Base-by-base conservation (phyloP, 2,797 vertebrate genomes). In the Gephyroberyx darwinii region DNA sequence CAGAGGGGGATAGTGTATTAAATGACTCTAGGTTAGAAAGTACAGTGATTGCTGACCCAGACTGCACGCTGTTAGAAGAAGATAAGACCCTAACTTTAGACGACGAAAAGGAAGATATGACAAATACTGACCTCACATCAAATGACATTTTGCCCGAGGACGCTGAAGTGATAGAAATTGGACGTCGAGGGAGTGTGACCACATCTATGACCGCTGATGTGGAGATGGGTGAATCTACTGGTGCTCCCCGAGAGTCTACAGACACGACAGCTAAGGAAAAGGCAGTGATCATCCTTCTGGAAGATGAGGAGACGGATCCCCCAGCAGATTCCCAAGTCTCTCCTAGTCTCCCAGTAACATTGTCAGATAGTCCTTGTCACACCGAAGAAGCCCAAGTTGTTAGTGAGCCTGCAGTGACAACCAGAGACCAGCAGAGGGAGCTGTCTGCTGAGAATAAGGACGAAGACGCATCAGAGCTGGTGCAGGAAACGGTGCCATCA, bases 341-440 rank as follows among this genome's bases (percentile, higher is more conserved):
- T 30, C 31, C 26, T n/a, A 12, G 17, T 35, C n/a, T 43, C 0
- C 16, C 26, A 8, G 17, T 43, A 16, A 30, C 51, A 13, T 37
- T 41, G 7, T 51, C 64, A 37, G 63, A 64, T 30, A 10, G 37
- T 53, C 33, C 43, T 13, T 17, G 0, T 19, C 45, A 12, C 62
- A 20, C 37, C 6, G 30, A 71, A 39, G 75, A 58, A n/a, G 39
- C 14, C 9, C 35, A 8, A 12, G 54, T 50, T 5, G 56, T 37
- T 5, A 5, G 26, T 41, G 57, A 83, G 67, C 56, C 65, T 74
- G 90, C 78, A 89, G 84, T 88, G 74, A 69, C 57, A 1, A 17
- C 43, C 3, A 10, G 3, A n/a, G 67, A 62, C 85, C 91, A 92
- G 85, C 84, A 90, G 90, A 86, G 79, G 85, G 91, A 85, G 90